Conservation (phyloP, 2,113 vertebrate genomes). For the Scomber colias region DNA sequence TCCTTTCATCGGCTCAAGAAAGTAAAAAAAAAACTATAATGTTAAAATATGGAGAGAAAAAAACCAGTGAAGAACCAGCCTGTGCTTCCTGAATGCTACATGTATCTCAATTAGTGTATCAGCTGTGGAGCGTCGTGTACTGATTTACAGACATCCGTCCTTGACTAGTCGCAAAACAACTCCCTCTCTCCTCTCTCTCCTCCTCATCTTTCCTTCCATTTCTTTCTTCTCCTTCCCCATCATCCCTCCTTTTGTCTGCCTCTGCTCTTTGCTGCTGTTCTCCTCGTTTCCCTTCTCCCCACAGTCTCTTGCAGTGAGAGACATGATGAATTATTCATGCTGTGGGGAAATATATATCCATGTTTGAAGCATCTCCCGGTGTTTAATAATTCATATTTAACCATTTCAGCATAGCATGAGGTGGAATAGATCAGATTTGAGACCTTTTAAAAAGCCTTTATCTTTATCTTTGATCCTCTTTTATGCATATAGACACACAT, state of each 20-base stretch:
- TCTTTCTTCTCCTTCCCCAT: background rate
- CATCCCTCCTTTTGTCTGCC: constrained; percentile 34
- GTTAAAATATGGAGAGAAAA: no score
- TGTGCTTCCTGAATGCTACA: background rate
- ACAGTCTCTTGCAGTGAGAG: constrained; percentile 13
- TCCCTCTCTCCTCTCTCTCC: background rate
- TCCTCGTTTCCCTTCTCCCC: constrained; percentile 17
- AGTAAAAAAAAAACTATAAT: no score
- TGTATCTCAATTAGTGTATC: background rate
- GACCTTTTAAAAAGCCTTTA: background rate
- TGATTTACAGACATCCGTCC: background rate
- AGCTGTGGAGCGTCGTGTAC: background rate
- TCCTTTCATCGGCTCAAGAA: no score
- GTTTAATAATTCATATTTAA: constrained; percentile 70
- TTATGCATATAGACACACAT: no score
- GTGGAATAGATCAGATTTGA: background rate
- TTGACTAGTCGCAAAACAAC: background rate
- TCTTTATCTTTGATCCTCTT: constrained; percentile 2
- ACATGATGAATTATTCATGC: constrained; percentile 73
- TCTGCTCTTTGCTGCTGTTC: background rate
- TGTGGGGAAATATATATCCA: constrained; percentile 57
- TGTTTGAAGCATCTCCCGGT: constrained; percentile 57
- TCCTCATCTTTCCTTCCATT: constrained; percentile 4
- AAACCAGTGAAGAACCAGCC: background rate
- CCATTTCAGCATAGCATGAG: constrained; percentile 18